These are phyloP conservation scores for Orycteropus afer DNA, from an alignment of 2,113 vertebrate species.

Conservation along the genomic window DNA sequence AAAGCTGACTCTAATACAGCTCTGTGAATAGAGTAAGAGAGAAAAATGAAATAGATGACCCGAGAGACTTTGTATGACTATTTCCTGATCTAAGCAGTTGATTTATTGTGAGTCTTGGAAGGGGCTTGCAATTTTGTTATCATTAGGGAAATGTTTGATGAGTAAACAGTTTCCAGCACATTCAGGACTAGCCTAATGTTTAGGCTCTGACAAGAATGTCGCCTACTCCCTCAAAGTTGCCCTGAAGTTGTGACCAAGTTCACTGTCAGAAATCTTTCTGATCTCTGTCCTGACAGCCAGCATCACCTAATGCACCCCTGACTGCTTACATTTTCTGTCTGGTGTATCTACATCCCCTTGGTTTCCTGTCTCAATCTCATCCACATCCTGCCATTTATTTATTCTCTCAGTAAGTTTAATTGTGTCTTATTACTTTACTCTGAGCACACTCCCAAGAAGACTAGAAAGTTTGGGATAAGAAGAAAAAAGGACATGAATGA, in stretches of 20 bases:
- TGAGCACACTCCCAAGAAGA: not conserved
- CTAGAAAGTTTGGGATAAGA: not conserved
- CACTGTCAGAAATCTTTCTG: not conserved
- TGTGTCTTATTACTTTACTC: not conserved
- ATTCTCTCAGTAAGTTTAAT: not conserved
- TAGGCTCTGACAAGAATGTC: not conserved
- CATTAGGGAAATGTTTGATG: not conserved
- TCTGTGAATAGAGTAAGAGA: not conserved
- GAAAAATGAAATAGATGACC: slow-evolving; percentile 19
- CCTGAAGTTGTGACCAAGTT: not conserved
- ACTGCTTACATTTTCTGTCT: not conserved
- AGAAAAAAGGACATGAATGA: not conserved
- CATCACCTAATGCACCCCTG: not conserved
- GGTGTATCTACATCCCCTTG: not conserved
- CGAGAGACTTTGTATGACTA: not conserved
- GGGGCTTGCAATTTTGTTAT: not conserved
- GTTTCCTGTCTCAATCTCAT: not conserved
- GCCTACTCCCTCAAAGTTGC: not conserved
- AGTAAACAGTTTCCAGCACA: not conserved
- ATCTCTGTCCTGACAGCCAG: not conserved
- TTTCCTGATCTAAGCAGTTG: slow-evolving; percentile 33
- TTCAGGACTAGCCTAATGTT: not conserved
- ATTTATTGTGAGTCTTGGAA: slow-evolving; percentile 48
- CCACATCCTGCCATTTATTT: not conserved
- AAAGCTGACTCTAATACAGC: slow-evolving; percentile 11